phyloP scores from a whole-genome alignment of 2,113 vertebrate species.

The Cariama cristata region DNA sequence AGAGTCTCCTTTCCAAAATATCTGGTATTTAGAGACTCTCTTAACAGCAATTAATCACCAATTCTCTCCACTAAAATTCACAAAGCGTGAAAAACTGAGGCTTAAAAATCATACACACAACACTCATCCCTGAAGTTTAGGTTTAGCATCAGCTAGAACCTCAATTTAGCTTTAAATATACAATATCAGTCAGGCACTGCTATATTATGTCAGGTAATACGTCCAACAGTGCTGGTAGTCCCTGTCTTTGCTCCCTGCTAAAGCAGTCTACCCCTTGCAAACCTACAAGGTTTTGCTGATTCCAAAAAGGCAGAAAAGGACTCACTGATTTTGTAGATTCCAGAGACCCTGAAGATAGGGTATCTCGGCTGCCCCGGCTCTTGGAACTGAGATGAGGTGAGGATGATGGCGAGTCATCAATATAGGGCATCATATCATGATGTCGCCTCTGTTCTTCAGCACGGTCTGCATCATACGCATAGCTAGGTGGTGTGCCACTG shows the following conservation, averaged over 20 bases:
- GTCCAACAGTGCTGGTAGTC: not conserved
- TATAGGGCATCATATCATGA: slow-evolving; percentile 94
- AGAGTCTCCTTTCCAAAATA: not conserved
- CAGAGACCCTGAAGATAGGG: slow-evolving; percentile 85
- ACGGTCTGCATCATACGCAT: slow-evolving; percentile 83
- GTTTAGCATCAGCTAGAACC: not conserved
- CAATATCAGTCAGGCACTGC: rapidly evolving
- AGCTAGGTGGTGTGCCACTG: slow-evolving; percentile 85
- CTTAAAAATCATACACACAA: not conserved
- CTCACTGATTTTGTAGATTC: slow-evolving; percentile 88
- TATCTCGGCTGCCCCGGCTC: slow-evolving; percentile 89
- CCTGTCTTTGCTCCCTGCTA: not conserved
- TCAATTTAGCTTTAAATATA: not conserved
- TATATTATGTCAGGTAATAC: rapidly evolving
- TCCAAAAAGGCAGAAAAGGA: not conserved
- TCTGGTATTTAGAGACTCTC: not conserved
- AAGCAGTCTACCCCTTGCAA: no score
- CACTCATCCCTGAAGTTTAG: not conserved
- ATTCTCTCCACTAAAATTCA: not conserved
- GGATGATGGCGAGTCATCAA: slow-evolving; percentile 93
- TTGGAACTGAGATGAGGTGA: slow-evolving; percentile 94
- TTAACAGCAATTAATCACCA: not conserved
- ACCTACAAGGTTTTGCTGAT: not conserved
- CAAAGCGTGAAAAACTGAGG: not conserved
- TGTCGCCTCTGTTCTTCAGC: slow-evolving; percentile 89